A percentile compares a stretch with the other conserved stretches of the same genome.
Evolutionary conservation across 2,797 vertebrate species (phyloP).

Genomic region (Ptychadena robeensis): DNA sequence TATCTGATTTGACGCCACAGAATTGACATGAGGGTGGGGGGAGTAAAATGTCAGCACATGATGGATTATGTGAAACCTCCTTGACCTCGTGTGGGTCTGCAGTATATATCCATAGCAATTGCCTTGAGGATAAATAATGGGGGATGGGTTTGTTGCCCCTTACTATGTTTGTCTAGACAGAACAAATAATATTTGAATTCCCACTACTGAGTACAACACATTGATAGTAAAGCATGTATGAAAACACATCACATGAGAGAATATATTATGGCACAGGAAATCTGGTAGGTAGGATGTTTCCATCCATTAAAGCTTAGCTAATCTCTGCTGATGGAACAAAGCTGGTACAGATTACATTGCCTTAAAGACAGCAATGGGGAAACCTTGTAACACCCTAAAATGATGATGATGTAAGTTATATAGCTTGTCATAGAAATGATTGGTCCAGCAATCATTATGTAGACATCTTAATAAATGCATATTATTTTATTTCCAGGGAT

Average conservation of each 20-base stretch:
- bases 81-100: slow-evolving; percentile 58
- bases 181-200: slow-evolving; percentile 23
- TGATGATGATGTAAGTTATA: background rate
- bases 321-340: background rate
- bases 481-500: too few species aligned
- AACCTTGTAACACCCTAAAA: background rate
- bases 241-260: background rate
- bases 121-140: slow-evolving; percentile 42
- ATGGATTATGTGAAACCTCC: slow-evolving; percentile 59
- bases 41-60: slow-evolving; percentile 49
- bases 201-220: background rate
- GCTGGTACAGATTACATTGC: too few species aligned
- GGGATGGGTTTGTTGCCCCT: background rate
- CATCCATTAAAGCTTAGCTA: background rate
- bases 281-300: background rate
- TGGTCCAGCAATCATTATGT: background rate
- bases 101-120: slow-evolving; percentile 50
- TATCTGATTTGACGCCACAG: slow-evolving; percentile 49
- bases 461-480: background rate
- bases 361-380: background rate
- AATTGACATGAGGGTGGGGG: slow-evolving; percentile 35
- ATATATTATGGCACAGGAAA: background rate
- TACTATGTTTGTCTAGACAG: slow-evolving; percentile 32
- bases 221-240: background rate
- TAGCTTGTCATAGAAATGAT: too few species aligned